Evolutionary conservation across 23 tunicate species (phyloP).

Genomic region (Phallusia fumigata): DNA sequence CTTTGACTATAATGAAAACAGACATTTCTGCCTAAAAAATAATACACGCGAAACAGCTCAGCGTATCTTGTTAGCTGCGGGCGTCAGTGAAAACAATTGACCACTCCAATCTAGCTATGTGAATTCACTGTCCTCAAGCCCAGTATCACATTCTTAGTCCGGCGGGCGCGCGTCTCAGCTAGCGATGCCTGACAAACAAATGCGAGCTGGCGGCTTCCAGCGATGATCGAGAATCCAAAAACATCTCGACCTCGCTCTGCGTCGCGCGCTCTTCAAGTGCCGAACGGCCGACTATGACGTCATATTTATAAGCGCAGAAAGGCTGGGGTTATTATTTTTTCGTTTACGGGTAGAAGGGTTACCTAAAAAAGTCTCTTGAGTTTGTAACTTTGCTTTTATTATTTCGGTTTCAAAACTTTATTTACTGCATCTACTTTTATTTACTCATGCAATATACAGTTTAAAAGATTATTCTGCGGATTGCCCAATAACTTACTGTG

Average conservation of each 20-base stretch:
- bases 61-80: neutral
- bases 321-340: neutral
- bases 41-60: neutral
- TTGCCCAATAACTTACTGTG: too few species aligned
- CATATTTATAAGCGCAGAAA: neutral
- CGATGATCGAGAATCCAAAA: neutral
- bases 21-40: too few species aligned
- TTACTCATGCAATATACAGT: too few species aligned
- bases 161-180: neutral
- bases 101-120: neutral
- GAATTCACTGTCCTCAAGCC: neutral
- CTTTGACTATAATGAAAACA: too few species aligned
- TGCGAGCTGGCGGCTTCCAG: neutral
- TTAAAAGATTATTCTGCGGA: too few species aligned
- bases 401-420: too few species aligned
- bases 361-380: too few species aligned
- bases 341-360: too few species aligned
- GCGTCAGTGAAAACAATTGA: neutral
- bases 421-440: too few species aligned
- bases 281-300: conserved; percentile 2
- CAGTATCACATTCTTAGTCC: neutral
- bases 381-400: too few species aligned
- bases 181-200: neutral
- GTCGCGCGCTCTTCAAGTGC: neutral
- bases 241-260: neutral